Evolutionary conservation across 1,140 invertebrate genomes (phyloP).

Genomic region (Bilobella aurantiaca): DNA sequence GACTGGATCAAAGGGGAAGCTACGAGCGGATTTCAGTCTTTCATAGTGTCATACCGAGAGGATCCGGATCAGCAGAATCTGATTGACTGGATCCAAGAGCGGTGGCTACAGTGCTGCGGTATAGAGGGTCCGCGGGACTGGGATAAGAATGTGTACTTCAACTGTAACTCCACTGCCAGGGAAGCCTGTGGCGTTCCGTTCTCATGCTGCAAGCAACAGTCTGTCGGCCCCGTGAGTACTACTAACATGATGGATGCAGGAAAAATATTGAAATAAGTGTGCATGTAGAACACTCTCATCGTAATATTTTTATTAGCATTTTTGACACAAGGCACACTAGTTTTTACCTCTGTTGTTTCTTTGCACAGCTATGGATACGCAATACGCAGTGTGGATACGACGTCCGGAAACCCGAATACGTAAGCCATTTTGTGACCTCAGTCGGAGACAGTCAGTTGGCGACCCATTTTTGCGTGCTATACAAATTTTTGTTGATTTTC

Average conservation of each 20-base stretch:
- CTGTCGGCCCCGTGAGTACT: too few relatives aligned
- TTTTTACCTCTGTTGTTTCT: constrained; percentile 30
- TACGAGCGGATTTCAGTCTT: constrained; percentile 78
- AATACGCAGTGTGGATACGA: constrained; percentile 83
- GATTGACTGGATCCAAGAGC: constrained; percentile 65
- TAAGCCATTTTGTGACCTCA: constrained; percentile 55
- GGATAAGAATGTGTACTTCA: constrained; percentile 96
- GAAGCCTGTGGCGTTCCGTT: constrained; percentile 97
- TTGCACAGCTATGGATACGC: constrained; percentile 60
- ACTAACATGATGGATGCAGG: too few relatives aligned
- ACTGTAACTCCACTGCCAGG: constrained; percentile 42
- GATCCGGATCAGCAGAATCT: constrained; percentile 96
- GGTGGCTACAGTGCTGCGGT: constrained; percentile 94
- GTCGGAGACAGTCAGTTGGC: too few relatives aligned
- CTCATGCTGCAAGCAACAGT: constrained; percentile 82
- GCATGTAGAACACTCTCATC: too few relatives aligned
- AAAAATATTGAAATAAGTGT: too few relatives aligned
- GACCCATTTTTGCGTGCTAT: too few relatives aligned
- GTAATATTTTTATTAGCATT: constrained; percentile 14
- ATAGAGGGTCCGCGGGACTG: constrained; percentile 90
- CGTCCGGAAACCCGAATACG: constrained; percentile 74
- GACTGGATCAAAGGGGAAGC: constrained; percentile 87
- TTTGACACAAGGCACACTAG: neutral
- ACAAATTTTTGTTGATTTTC: neutral
- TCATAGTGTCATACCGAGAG: constrained; percentile 91